A percentile compares a stretch with the other conserved stretches of the same genome.
phyloP scores from a whole-genome alignment of 2,113 vertebrate genomes.

The Otolemur garnettii region DNA sequence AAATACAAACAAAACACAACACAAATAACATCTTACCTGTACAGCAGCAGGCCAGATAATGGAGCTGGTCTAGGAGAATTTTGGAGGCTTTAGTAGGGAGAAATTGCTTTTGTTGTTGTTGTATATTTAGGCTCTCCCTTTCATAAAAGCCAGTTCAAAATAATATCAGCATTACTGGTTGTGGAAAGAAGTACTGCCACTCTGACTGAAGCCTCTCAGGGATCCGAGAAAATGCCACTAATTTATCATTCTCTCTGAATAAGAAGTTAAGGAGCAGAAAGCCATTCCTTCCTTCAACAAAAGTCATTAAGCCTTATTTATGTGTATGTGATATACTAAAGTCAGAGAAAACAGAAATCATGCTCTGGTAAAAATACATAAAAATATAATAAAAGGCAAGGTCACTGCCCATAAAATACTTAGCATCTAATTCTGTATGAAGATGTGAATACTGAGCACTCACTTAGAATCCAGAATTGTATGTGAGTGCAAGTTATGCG shows the following conservation, averaged over 20 bases:
- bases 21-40: neutral
- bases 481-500: neutral
- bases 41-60: neutral
- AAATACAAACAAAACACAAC: neutral
- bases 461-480: neutral
- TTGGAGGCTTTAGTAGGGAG: neutral
- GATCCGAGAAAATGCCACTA: neutral
- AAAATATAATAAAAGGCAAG: neutral
- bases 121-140: neutral
- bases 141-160: neutral
- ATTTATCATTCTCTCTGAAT: neutral
- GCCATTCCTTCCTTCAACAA: neutral
- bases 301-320: neutral
- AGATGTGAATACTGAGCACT: neutral
- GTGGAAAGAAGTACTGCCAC: neutral
- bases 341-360: constrained; percentile 37
- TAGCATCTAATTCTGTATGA: neutral
- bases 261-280: constrained; percentile 43
- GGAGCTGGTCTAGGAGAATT: neutral
- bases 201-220: neutral
- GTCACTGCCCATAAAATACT: neutral
- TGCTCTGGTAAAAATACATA: neutral
- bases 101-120: neutral
- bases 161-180: neutral
- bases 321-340: neutral